phyloP scores from a whole-genome alignment of 37 sponge, comb jelly and placozoan genomes.

The Aplysina aerophoba region DNA sequence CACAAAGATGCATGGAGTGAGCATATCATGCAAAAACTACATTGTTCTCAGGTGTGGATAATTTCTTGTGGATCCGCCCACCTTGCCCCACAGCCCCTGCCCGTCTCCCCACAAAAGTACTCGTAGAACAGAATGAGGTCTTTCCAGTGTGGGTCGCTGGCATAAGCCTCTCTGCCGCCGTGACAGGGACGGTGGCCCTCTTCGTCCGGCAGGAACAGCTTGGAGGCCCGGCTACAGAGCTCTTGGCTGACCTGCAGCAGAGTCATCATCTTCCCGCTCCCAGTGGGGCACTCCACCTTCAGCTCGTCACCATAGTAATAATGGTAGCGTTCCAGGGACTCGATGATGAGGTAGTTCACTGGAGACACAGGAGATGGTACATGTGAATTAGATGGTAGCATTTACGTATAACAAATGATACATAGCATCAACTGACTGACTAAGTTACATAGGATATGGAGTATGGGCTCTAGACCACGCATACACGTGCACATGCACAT shows the following conservation, averaged over 20 bases:
- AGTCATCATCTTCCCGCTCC: constrained; percentile 79
- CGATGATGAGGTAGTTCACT: constrained; percentile 94
- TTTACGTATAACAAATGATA: not conserved
- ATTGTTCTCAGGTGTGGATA: too few relatives aligned
- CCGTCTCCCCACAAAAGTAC: constrained; percentile 93
- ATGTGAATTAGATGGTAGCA: not conserved
- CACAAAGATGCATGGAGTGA: too few relatives aligned
- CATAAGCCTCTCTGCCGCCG: constrained; percentile 76
- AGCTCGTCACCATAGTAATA: constrained; percentile 89
- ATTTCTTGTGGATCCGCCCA: constrained; percentile 26
- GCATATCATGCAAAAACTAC: too few relatives aligned
- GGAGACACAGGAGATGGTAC: not conserved
- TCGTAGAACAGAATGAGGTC: constrained; percentile 96
- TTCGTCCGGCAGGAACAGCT: constrained; percentile 74
- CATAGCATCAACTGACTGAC: too few relatives aligned
- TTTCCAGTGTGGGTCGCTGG: constrained; percentile 87
- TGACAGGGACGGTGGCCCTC: constrained; percentile 89
- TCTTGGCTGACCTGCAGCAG: constrained; percentile 81
- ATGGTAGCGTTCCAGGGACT: constrained; percentile 91
- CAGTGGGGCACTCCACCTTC: constrained; percentile 90
- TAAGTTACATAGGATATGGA: too few relatives aligned
- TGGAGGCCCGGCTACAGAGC: constrained; percentile 64
- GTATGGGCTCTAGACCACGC: too few relatives aligned
- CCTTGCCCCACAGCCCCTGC: constrained; percentile 97
- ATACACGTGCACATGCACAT: constrained; percentile 12